Conservation (phyloP, 2,888 invertebrate species). For the Phasia obesa region DNA sequence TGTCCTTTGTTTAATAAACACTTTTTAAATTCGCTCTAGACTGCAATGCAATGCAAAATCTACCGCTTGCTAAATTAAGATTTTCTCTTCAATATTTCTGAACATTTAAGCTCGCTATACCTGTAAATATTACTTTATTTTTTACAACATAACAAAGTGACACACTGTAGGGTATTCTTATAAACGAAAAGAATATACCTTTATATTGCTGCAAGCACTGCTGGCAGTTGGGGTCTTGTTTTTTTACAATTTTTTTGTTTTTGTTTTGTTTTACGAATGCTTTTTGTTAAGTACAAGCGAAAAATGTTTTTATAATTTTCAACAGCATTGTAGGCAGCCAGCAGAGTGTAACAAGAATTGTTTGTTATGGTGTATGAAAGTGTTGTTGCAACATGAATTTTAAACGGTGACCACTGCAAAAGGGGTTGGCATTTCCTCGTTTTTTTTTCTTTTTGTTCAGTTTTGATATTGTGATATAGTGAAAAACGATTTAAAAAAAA, state of each 20-base stretch:
- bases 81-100: too few species aligned
- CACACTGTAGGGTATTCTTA: neutral
- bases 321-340: constrained; percentile 50
- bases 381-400: constrained; percentile 53
- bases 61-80: too few species aligned
- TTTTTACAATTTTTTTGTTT: too few species aligned
- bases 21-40: too few species aligned
- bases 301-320: constrained; percentile 48
- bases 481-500: constrained; percentile 43
- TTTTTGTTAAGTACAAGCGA: constrained; percentile 41
- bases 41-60: too few species aligned
- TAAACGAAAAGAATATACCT: neutral
- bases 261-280: constrained; percentile 28
- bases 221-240: constrained; percentile 12
- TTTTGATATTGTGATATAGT: constrained; percentile 16
- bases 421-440: constrained; percentile 32
- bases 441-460: neutral
- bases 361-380: constrained; percentile 27
- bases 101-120: too few species aligned
- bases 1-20: too few species aligned
- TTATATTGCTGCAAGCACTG: constrained; percentile 20
- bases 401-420: constrained; percentile 32
- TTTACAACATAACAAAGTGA: neutral
- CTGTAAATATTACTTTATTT: neutral
- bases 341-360: constrained; percentile 26